A percentile compares a stretch with the other conserved stretches of the same genome.
Conservation (phyloP, 1,140 invertebrate genomes). For the Andrena cerasifolii region DNA sequence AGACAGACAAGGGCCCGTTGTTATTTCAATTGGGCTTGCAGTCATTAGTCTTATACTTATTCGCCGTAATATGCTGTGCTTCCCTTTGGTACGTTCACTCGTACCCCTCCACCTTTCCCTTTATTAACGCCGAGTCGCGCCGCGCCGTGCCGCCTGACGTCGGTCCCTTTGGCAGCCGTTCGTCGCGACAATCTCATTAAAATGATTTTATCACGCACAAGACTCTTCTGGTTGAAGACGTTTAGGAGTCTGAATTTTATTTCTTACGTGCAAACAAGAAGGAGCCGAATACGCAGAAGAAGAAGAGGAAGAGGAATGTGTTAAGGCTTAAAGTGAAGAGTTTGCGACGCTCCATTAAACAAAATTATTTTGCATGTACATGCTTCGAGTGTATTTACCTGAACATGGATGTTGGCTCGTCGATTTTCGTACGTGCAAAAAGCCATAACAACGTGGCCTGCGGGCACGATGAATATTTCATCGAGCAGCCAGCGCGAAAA, state of each 20-base stretch:
- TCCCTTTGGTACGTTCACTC: constrained; percentile 38
- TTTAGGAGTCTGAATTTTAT: not conserved
- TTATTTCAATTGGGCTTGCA: constrained; percentile 77
- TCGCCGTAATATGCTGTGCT: constrained; percentile 59
- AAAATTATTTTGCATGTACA: not conserved
- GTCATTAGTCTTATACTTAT: constrained; percentile 74
- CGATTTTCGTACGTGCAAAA: constrained; percentile 53
- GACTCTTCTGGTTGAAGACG: constrained; percentile 22
- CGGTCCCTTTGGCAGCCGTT: constrained; percentile 13
- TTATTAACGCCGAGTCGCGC: constrained; percentile 49
- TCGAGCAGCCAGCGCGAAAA: constrained; percentile 70
- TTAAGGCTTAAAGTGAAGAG: not conserved
- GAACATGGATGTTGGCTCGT: constrained; percentile 50
- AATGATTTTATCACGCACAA: constrained; percentile 67
- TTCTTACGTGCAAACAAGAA: too few relatives aligned
- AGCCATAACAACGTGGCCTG: constrained; percentile 67
- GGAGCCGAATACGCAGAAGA: too few relatives aligned
- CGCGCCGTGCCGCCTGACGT: too few relatives aligned
- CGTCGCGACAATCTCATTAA: constrained; percentile 72
- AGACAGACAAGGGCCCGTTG: constrained; percentile 51
- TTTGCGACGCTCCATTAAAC: not conserved
- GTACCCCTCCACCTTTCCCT: constrained; percentile 28
- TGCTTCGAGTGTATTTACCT: too few relatives aligned
- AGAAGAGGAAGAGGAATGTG: not conserved
- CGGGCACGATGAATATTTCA: constrained; percentile 77